phyloP scores from a whole-genome alignment of 2,113 vertebrate genomes.

The Meles meles region DNA sequence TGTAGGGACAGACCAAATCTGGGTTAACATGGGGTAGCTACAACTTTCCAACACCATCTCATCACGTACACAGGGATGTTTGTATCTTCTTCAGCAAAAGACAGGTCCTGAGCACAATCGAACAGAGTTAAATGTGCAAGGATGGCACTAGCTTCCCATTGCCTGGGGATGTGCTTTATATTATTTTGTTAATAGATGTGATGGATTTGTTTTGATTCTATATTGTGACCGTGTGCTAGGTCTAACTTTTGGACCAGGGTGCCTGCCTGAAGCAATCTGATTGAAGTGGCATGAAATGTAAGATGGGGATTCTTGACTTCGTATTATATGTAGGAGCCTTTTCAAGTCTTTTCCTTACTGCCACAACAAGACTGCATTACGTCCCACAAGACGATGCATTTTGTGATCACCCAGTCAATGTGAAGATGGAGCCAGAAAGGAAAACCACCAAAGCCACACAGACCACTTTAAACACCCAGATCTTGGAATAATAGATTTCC shows the following conservation, averaged over 20 bases:
- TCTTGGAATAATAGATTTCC: conserved; percentile 18
- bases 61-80: background rate
- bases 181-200: background rate
- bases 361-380: background rate
- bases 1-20: background rate
- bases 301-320: background rate
- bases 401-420: background rate
- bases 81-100: background rate
- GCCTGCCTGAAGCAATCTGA: background rate
- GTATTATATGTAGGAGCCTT: background rate
- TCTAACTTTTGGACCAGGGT: background rate
- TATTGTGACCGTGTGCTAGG: background rate
- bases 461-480: background rate
- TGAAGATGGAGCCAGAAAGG: background rate
- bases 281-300: background rate
- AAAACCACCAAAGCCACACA: background rate
- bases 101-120: background rate
- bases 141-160: background rate
- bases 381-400: background rate
- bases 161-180: background rate
- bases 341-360: background rate
- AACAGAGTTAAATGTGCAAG: background rate
- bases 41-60: background rate
- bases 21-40: background rate
- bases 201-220: background rate